phyloP scores from a whole-genome alignment of 2,797 vertebrate genomes.

The Onychomys leucogaster region DNA sequence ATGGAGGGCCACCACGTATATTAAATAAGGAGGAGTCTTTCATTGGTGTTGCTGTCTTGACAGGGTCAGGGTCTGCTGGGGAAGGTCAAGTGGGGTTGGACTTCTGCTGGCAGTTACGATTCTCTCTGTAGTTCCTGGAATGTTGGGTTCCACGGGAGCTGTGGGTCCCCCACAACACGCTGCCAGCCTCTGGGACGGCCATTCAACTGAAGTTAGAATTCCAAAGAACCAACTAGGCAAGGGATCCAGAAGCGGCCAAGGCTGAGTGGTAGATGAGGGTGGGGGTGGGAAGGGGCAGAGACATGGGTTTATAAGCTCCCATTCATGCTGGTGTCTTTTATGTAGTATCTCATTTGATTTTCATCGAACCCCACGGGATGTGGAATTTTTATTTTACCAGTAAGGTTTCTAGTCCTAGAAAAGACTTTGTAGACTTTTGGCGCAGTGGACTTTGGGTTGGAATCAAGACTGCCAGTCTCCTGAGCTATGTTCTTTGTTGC shows the following conservation, averaged over 20 bases:
- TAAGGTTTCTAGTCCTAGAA: neutral
- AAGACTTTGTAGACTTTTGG: neutral
- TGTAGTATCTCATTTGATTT: neutral
- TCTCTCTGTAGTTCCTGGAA: neutral
- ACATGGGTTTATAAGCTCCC: neutral
- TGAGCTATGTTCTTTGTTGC: neutral
- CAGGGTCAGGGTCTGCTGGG: neutral
- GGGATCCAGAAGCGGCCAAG: neutral
- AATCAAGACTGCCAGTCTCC: neutral
- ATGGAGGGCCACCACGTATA: neutral
- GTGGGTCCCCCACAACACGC: accelerated
- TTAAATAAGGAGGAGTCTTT: neutral
- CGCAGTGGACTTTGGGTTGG: neutral
- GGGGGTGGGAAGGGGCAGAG: neutral
- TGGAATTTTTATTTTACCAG: neutral
- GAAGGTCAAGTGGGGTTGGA: neutral
- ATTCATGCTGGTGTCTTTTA: neutral
- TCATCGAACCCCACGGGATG: neutral
- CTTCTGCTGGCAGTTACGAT: neutral
- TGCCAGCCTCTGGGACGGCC: neutral
- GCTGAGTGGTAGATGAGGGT: neutral
- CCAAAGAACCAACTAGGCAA: neutral
- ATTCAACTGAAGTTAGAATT: neutral
- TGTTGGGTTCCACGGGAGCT: neutral
- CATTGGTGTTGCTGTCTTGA: neutral